phyloP scores from a whole-genome alignment of 2,113 vertebrate genomes.

The Pelecanus crispus region DNA sequence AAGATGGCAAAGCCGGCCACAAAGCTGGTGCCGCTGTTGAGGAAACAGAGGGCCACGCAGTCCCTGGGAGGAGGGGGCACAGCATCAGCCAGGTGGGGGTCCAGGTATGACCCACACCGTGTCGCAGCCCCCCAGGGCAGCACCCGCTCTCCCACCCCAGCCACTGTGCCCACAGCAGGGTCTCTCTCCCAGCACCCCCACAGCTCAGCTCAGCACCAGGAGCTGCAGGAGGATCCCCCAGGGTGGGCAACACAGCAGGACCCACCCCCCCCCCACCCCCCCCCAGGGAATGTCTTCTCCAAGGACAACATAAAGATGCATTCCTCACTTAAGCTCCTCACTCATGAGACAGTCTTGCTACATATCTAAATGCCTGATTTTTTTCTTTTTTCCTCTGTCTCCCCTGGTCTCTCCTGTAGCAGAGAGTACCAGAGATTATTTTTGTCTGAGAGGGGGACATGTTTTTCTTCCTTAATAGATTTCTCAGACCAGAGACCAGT shows the following conservation, averaged over 20 bases:
- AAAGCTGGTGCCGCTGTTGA: slow-evolving; percentile 95
- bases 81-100: background rate
- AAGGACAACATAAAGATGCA: background rate
- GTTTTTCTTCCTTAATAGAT: background rate
- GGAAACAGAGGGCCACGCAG: slow-evolving; percentile 86
- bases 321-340: background rate
- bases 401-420: background rate
- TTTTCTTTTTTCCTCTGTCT: background rate
- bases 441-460: background rate
- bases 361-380: background rate
- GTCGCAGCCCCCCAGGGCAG: background rate
- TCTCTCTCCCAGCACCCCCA: background rate
- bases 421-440: background rate
- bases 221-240: background rate
- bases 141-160: background rate
- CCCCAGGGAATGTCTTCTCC: background rate
- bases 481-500: background rate
- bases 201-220: background rate
- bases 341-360: background rate
- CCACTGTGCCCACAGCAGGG: background rate
- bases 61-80: slow-evolving; percentile 73
- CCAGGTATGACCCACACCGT: background rate
- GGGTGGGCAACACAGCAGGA: background rate
- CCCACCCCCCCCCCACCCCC: rapidly evolving
- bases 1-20: slow-evolving; percentile 95